These are phyloP conservation scores for Aegotheles bennettii DNA, from an alignment of 2,113 vertebrate species.

Conservation along the genomic window DNA sequence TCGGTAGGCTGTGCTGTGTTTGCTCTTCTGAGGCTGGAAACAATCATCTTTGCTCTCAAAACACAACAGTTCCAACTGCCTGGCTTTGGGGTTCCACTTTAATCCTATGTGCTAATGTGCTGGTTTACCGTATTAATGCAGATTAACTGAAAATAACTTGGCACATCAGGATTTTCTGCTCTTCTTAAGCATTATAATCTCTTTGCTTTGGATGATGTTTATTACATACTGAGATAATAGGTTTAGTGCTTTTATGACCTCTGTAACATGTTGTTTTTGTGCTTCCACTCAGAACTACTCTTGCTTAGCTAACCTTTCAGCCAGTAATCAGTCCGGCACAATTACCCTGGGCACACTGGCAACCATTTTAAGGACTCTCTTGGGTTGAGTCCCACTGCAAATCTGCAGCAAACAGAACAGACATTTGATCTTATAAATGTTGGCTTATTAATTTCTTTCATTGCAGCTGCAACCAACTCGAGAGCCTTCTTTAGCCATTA, in stretches of 20 bases:
- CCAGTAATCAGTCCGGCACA: not conserved
- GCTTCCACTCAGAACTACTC: not conserved
- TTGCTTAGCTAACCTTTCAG: slow-evolving; percentile 5
- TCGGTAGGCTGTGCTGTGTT: not conserved
- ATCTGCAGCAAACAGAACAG: slow-evolving; percentile 11
- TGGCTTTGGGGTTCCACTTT: slow-evolving; percentile 30
- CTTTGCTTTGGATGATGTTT: slow-evolving; percentile 41
- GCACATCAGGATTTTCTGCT: slow-evolving; percentile 28
- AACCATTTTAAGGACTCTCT: not conserved
- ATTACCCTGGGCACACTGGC: not conserved
- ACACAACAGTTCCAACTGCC: not conserved
- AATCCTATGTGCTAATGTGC: slow-evolving; percentile 23
- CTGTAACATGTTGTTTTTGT: not conserved
- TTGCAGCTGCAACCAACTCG: not conserved
- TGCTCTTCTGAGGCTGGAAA: slow-evolving; percentile 2
- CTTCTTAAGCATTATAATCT: not conserved
- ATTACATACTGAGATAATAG: slow-evolving; percentile 25
- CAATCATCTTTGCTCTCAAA: not conserved
- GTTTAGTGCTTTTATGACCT: slow-evolving; percentile 44
- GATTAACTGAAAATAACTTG: slow-evolving; percentile 42
- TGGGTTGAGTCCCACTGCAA: not conserved
- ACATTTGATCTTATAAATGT: slow-evolving; percentile 6
- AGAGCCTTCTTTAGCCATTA: not conserved
- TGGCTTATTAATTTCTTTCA: not conserved
- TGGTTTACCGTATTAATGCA: not conserved